Evolutionary conservation across 2,888 invertebrate genomes (phyloP).

Genomic region (Melanargia galathea): DNA sequence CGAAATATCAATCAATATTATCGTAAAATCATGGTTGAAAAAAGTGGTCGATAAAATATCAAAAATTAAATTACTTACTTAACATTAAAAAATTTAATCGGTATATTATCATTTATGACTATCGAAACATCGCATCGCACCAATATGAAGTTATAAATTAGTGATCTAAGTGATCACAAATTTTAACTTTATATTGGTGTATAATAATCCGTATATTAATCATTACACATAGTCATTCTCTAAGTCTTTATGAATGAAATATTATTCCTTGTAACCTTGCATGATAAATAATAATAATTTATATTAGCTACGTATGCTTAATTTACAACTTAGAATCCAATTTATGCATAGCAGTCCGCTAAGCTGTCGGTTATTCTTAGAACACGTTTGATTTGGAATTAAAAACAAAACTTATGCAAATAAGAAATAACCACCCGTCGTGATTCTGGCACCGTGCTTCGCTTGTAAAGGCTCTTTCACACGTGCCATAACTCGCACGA

Average conservation of each 20-base stretch:
- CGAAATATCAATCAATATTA: no score
- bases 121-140: no score
- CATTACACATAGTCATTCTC: no score
- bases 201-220: no score
- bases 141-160: no score
- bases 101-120: no score
- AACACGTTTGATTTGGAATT: conserved; percentile 64
- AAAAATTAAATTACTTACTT: no score
- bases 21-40: no score
- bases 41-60: no score
- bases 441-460: conserved; percentile 63
- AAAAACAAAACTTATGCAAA: conserved; percentile 75
- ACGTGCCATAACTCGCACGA: not conserved
- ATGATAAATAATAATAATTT: conserved; percentile 5
- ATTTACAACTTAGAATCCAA: conserved; percentile 22
- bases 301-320: not conserved
- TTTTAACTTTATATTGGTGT: no score
- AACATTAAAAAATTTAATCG: no score
- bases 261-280: not conserved
- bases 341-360: conserved; percentile 44
- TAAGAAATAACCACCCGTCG: conserved; percentile 68
- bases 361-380: conserved; percentile 35
- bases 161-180: no score
- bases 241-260: not conserved
- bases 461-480: conserved; percentile 43